Conservation (phyloP, 2,113 vertebrate genomes). For the Dasypus novemcinctus region DNA sequence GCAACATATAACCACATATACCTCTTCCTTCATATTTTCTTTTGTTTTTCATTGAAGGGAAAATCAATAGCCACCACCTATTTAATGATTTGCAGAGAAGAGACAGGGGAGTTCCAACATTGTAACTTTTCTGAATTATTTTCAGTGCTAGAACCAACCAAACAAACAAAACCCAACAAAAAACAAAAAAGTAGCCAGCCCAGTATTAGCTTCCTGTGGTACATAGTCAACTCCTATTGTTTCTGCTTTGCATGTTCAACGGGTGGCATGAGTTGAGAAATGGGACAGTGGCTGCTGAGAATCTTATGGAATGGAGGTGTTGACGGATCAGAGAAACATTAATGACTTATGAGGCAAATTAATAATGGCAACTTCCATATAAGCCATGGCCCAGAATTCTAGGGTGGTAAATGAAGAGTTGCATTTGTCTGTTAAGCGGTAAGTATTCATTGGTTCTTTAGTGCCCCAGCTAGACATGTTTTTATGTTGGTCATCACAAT, state of each 20-base stretch:
- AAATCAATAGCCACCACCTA: neutral
- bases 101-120: neutral
- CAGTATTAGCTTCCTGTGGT: neutral
- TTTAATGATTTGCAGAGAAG: neutral
- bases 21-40: neutral
- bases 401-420: neutral
- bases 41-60: slow-evolving; percentile 47
- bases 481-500: slow-evolving; percentile 39
- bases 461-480: neutral
- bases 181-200: neutral
- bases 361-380: neutral
- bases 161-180: too few species aligned
- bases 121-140: slow-evolving; percentile 31
- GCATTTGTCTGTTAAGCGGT: neutral
- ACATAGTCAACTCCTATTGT: neutral
- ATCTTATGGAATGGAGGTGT: neutral
- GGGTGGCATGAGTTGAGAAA: neutral
- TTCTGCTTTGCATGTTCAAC: neutral
- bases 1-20: neutral
- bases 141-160: neutral
- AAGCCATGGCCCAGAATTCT: neutral
- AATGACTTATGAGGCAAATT: slow-evolving; percentile 22
- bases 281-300: neutral
- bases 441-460: neutral
- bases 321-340: neutral